These are phyloP conservation scores for Corythornis vintsioides DNA, from an alignment of 2,113 vertebrate species.

Conservation along the genomic window DNA sequence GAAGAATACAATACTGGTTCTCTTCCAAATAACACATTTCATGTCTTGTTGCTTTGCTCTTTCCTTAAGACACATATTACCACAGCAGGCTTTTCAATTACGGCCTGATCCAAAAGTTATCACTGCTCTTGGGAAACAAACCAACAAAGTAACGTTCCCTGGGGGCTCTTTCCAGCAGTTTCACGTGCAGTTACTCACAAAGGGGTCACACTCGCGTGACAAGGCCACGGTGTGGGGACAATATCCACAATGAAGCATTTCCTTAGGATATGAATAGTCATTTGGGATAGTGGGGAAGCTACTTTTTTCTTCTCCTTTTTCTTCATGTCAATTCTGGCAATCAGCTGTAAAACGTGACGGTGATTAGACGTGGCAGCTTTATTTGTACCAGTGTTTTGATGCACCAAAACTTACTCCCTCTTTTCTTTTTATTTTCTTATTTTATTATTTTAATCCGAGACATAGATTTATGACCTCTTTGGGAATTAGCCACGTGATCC, in stretches of 20 bases:
- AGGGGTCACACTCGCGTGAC: slow-evolving; percentile 38
- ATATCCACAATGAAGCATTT: not conserved
- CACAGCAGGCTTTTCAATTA: slow-evolving; percentile 36
- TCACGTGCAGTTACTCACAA: not conserved
- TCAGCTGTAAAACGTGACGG: slow-evolving; percentile 46
- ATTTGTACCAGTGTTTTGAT: not conserved
- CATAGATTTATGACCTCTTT: not conserved
- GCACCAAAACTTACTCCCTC: not conserved
- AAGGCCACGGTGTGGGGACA: not conserved
- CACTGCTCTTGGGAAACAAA: not conserved
- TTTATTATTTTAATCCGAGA: not conserved
- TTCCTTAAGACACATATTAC: slow-evolving; percentile 9
- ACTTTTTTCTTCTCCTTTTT: slow-evolving; percentile 49
- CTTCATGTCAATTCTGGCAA: not conserved
- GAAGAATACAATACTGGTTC: not conserved
- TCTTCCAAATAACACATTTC: slow-evolving; percentile 7
- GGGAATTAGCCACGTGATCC: not conserved
- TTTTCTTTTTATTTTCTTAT: not conserved
- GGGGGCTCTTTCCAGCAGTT: slow-evolving; percentile 11
- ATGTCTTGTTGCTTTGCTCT: not conserved
- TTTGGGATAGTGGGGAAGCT: not conserved
- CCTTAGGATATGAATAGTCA: slow-evolving; percentile 22
- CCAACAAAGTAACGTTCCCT: not conserved
- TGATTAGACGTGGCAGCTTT: slow-evolving; percentile 39
- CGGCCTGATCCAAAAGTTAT: slow-evolving; percentile 21